phyloP scores from a whole-genome alignment of 2,113 vertebrate genomes.

The Sorex araneus region DNA sequence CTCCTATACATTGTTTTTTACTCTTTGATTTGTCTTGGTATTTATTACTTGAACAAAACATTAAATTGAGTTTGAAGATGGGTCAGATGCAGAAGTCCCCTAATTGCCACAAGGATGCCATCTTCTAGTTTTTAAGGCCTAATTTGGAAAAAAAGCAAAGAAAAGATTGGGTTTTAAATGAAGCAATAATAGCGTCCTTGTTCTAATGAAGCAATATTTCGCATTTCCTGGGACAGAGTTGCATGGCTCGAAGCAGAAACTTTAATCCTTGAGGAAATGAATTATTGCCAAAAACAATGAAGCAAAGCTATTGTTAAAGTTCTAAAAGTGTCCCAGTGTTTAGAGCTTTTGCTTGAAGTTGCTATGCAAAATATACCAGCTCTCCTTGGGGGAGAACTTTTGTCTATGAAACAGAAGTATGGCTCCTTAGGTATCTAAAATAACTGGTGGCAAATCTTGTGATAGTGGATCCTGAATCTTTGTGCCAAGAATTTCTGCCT shows the following conservation, averaged over 20 bases:
- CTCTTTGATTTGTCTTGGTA: slow-evolving; percentile 9
- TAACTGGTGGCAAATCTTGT: neutral
- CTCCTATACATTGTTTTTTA: neutral
- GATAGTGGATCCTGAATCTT: neutral
- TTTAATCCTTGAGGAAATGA: slow-evolving; percentile 79
- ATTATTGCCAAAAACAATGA: slow-evolving; percentile 75
- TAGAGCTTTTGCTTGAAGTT: slow-evolving; percentile 59
- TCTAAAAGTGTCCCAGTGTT: slow-evolving; percentile 49
- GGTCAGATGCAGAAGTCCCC: neutral
- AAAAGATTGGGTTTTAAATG: slow-evolving; percentile 62
- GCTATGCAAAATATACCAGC: neutral
- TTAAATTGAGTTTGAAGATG: slow-evolving; percentile 16
- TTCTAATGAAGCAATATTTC: slow-evolving; percentile 72
- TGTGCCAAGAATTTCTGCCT: neutral
- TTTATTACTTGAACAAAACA: slow-evolving; percentile 1
- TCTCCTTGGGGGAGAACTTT: neutral
- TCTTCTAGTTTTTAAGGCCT: slow-evolving; percentile 47
- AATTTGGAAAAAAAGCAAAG: slow-evolving; percentile 36
- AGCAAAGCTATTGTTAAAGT: slow-evolving; percentile 74
- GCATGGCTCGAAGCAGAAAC: slow-evolving; percentile 64
- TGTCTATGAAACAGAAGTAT: neutral
- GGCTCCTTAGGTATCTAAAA: neutral
- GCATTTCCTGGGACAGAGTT: slow-evolving; percentile 65
- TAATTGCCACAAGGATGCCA: neutral
- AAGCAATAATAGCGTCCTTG: slow-evolving; percentile 76